Base-by-base conservation (phyloP, 2,888 invertebrate species). In the Ischnus inquisitorius region DNA sequence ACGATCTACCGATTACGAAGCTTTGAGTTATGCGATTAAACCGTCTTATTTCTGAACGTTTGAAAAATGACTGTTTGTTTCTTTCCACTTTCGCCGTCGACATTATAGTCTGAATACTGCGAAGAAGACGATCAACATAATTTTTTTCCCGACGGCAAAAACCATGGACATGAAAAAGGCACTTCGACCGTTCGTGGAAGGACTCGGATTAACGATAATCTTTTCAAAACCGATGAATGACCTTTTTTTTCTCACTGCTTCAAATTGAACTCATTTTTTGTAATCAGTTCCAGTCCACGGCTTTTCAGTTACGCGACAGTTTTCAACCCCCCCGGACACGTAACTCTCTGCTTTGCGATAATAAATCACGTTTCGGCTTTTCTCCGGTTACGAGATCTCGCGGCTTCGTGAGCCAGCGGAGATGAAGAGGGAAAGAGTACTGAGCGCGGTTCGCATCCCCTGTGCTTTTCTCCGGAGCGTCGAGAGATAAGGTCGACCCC, bases 281-380 rank as follows among this genome's bases (percentile, higher is more conserved):
- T 51, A 48, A 68, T 68, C 28, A 67, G 41, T 80, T 46, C 25
- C 25, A 10, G 19, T 46, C 28, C 19, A 25, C 57, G 39, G 25
- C 19, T 68, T 68, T 68, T 68, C 71, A 41, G 57, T 57, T 57
- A 25, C 39, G 28, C 57, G 25, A 71, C 57, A 46, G 16, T 60
- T 60, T 46, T 43, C 57, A 25, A 28, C 16, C 51, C 51, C 8
- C 16, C 51, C 19, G 28, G 43, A 43, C 71, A 60, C 25, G 69
- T 54, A 46, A 16, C 60, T 43, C 69, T 60, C 62, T 79, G 81
- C 81, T 83, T 83, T 85, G 81, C 79, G 88, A 87, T 88, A 87
- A 90, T 90, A 90, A 90, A 90, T 89, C 90, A 89, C 88, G 88
- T 87, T 88, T 86, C 85, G 83, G 85, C 85, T 77, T 82, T 10